Evolutionary conservation across 2,797 vertebrate species (phyloP), one percentile per base, ranked within the genome.

Genomic region (Taeniopygia guttata): DNA sequence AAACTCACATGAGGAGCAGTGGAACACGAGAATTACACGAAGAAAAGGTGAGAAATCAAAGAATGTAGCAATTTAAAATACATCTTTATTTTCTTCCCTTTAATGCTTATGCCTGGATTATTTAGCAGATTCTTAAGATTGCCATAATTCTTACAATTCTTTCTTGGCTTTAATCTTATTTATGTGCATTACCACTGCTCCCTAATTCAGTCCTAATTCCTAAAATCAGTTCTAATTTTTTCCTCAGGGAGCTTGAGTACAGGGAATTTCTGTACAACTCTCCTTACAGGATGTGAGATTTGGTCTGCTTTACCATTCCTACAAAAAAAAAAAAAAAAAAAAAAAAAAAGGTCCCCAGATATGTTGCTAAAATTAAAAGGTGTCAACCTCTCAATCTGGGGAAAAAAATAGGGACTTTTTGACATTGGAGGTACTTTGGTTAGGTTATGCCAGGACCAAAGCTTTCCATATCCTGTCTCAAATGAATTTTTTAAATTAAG

Each of bases 401-500:
- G 22, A 74, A 7, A 29, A 73, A 85, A 80, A 40, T 14, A 29
- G 16, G 32, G 69, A 69, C 3, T 45, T 52, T 49, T 34, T 52
- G 51, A n/a, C 27, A 27, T 3, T 42, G 9, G 13, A 66, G 21
- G 11, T 5, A 0, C 25, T 29, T 34, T 45, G 11, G 13, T 54
- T 46, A 59, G 27, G 6, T 43, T 64, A n/a, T 56, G 16, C 11
- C 17, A 48, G 2, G 11, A 34, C 34, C 29, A 55, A 29, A 11
- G 4, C 10, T 16, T 85, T 73, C 73, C 5, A 34, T 11, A 32
- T 45, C 4, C 16, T 74, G 7, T 7, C 15, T 76, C 32, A 78
- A 66, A 48, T n/a, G 0, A 2, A 2, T 32, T 22, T n/a, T 70
- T 26, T 5, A 4, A 40, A 20, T 56, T 45, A 25, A 49, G 4